Evolutionary conservation across 2,888 invertebrate species (phyloP).

Genomic region (Deladenus siricidicola): DNA sequence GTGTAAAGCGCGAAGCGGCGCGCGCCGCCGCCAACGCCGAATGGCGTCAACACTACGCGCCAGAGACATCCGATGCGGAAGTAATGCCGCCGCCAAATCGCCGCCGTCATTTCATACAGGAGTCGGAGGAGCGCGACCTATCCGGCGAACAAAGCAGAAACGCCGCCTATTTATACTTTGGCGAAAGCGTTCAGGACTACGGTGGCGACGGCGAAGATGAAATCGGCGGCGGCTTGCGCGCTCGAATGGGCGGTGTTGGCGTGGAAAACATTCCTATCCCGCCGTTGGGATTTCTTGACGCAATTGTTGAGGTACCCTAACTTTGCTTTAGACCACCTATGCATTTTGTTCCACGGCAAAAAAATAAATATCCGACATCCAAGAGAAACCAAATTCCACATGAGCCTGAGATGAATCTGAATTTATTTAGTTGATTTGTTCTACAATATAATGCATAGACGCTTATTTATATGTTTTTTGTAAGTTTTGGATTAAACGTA

Average conservation of each 20-base stretch:
- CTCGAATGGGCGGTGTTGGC: not conserved
- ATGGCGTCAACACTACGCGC: not conserved
- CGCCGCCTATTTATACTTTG: not conserved
- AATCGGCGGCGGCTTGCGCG: not conserved
- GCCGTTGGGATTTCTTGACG: slow-evolving; percentile 5
- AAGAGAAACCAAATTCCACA: too few relatives aligned
- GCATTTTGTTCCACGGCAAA: too few relatives aligned
- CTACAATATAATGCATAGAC: too few relatives aligned
- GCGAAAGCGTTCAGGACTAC: not conserved
- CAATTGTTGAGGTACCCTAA: slow-evolving; percentile 1
- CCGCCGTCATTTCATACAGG: too few relatives aligned
- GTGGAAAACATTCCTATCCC: not conserved
- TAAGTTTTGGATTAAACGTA: too few relatives aligned
- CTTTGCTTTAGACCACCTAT: not conserved
- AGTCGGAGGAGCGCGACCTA: not conserved
- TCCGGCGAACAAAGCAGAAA: too few relatives aligned
- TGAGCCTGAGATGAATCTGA: too few relatives aligned
- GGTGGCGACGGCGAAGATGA: not conserved
- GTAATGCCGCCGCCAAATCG: not conserved
- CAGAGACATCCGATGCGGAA: not conserved
- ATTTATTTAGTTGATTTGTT: too few relatives aligned
- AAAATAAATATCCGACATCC: too few relatives aligned
- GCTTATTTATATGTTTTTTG: too few relatives aligned
- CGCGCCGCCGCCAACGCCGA: not conserved
- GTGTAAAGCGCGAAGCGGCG: not conserved